A percentile compares a stretch with the other conserved stretches of the same genome.
phyloP scores from a whole-genome alignment of 2,797 vertebrate genomes.

The Peromyscus melanophrys region DNA sequence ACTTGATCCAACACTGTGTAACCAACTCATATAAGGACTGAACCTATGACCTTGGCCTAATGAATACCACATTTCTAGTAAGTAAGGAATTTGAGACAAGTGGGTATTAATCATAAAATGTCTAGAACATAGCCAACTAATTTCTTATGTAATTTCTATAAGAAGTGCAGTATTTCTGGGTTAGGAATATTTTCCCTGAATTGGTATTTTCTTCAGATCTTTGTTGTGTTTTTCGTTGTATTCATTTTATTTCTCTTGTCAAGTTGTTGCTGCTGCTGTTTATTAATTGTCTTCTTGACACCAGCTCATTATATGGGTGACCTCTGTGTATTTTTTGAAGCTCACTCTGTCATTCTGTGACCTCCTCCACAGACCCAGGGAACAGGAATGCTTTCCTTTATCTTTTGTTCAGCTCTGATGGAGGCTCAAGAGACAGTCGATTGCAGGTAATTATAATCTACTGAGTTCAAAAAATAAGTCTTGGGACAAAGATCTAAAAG shows the following conservation, averaged over 20 bases:
- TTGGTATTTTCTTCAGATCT: constrained; percentile 47
- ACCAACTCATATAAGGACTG: neutral
- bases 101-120: constrained; percentile 39
- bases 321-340: constrained; percentile 32
- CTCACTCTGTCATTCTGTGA: constrained; percentile 50
- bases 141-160: constrained; percentile 12
- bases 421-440: constrained; percentile 38
- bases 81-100: constrained; percentile 36
- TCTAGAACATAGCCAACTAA: constrained; percentile 2
- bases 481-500: constrained; percentile 6
- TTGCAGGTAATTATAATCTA: constrained; percentile 58
- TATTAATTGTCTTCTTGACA: constrained; percentile 58
- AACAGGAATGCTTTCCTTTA: constrained; percentile 48
- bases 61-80: constrained; percentile 54
- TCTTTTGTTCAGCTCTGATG: constrained; percentile 27
- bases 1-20: neutral
- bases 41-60: constrained; percentile 48
- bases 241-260: constrained; percentile 21
- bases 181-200: constrained; percentile 37
- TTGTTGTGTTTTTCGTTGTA: constrained; percentile 2
- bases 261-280: neutral
- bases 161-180: constrained; percentile 1
- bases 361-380: neutral
- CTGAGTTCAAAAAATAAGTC: constrained; percentile 39
- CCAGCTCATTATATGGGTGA: constrained; percentile 65